Evolutionary conservation across 1,140 invertebrate species (phyloP).

Genomic region (Drosophila athabasca): DNA sequence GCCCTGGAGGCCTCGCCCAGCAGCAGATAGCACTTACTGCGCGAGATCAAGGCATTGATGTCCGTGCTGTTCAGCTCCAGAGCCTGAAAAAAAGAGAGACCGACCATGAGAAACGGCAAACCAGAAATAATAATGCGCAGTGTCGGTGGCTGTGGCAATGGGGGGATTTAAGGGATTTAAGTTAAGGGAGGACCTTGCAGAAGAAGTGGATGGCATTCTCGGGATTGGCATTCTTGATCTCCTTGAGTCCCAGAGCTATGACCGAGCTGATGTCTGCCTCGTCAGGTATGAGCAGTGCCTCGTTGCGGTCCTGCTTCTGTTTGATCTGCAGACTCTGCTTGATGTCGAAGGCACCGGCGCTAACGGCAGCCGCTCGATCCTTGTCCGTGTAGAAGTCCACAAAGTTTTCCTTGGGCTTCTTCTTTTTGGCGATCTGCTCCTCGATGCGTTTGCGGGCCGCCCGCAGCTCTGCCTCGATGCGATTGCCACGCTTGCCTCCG

Average conservation of each 20-base stretch:
- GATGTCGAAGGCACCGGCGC: slow-evolving; percentile 89
- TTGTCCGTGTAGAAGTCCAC: slow-evolving; percentile 95
- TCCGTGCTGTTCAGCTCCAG: slow-evolving; percentile 93
- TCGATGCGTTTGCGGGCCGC: slow-evolving; percentile 73
- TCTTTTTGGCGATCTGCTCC: slow-evolving; percentile 84
- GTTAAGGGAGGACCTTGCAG: slow-evolving; percentile 88
- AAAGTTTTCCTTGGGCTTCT: slow-evolving; percentile 86
- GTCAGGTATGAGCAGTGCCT: slow-evolving; percentile 89
- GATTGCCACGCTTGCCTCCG: slow-evolving; percentile 72
- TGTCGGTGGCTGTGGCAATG: no score
- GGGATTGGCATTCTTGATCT: slow-evolving; percentile 89
- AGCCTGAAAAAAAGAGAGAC: slow-evolving; percentile 86
- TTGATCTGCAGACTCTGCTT: slow-evolving; percentile 93
- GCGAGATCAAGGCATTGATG: slow-evolving; percentile 92
- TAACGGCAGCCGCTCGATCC: slow-evolving; percentile 94
- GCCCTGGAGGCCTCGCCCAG: slow-evolving; percentile 93
- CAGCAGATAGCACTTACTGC: slow-evolving; percentile 95
- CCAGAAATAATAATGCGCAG: not conserved
- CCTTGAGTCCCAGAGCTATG: slow-evolving; percentile 89
- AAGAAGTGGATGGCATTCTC: slow-evolving; percentile 89
- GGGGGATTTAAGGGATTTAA: no score
- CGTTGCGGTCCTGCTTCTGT: slow-evolving; percentile 90
- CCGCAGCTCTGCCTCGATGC: slow-evolving; percentile 74
- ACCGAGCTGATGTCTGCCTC: slow-evolving; percentile 91
- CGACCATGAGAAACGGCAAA: not conserved